A percentile compares a stretch with the other conserved stretches of the same genome.
Conservation (phyloP, 1,140 invertebrate genomes). For the Drosophila oshimai region DNA sequence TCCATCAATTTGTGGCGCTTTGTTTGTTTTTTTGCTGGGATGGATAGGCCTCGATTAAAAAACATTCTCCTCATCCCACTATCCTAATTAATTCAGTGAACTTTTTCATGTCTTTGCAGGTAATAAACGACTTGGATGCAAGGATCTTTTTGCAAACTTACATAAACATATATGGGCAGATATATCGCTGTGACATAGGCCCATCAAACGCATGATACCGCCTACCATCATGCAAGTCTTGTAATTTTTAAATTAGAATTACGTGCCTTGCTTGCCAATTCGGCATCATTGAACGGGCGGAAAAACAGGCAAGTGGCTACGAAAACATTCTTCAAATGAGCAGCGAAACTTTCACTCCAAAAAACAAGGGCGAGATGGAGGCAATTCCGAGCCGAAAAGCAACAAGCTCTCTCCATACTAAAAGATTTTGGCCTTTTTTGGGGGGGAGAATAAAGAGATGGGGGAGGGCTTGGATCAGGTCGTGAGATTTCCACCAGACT, state of each 20-base stretch:
- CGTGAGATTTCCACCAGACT: conserved; percentile 24
- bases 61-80: no score
- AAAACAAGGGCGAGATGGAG: neutral
- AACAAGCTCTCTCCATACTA: conserved; percentile 17
- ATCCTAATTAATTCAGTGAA: neutral
- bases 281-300: conserved; percentile 13
- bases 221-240: conserved; percentile 56
- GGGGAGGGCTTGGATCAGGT: conserved; percentile 6
- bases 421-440: neutral
- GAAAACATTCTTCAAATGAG: conserved; percentile 49
- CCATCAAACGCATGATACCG: conserved; percentile 54
- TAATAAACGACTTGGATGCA: conserved; percentile 17
- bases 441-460: neutral
- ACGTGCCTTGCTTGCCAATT: conserved; percentile 59
- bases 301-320: conserved; percentile 21
- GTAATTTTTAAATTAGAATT: conserved; percentile 78
- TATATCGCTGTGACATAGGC: conserved; percentile 20
- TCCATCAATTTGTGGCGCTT: no score
- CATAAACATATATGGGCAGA: neutral
- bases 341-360: conserved; percentile 29
- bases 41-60: no score
- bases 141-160: no score
- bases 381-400: conserved; percentile 2
- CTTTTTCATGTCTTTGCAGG: neutral
- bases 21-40: no score